Conservation (phyloP, 2,113 vertebrate genomes). For the Calyptommatus sinebrachiatus region DNA sequence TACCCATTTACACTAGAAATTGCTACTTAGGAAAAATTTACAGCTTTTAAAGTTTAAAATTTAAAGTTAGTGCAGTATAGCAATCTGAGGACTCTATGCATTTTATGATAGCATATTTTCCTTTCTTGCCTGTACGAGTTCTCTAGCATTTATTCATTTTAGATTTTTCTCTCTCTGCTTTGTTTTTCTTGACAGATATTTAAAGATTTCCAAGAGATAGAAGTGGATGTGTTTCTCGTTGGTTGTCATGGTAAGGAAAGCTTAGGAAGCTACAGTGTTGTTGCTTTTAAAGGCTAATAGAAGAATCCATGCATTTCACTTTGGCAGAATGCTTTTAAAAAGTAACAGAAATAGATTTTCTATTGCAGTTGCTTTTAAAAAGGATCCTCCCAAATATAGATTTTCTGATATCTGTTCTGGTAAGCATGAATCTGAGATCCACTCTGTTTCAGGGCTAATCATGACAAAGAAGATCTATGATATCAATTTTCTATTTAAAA, state of each 20-base stretch:
- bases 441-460: not conserved
- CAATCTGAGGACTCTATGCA: not conserved
- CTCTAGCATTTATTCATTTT: not conserved
- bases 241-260: constrained; percentile 65
- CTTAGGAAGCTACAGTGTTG: not conserved
- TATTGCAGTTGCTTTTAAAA: too few relatives aligned
- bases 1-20: not conserved
- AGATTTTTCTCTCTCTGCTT: not conserved
- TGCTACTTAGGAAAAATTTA: not conserved
- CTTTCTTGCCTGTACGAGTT: not conserved
- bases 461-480: not conserved
- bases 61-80: not conserved
- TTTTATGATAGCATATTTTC: not conserved
- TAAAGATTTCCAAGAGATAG: constrained; percentile 83
- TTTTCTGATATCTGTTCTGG: too few relatives aligned
- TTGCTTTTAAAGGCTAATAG: not conserved
- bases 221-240: constrained; percentile 75
- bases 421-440: too few relatives aligned
- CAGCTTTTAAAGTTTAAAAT: not conserved
- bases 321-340: too few relatives aligned
- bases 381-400: too few relatives aligned
- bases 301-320: not conserved
- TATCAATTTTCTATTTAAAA: not conserved
- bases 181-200: constrained; percentile 77
- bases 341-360: too few relatives aligned